Percentiles rank a stretch among this genome's conserved stretches.
Conservation (phyloP, 2,797 vertebrate species). For the Arremon brunneinucha region DNA sequence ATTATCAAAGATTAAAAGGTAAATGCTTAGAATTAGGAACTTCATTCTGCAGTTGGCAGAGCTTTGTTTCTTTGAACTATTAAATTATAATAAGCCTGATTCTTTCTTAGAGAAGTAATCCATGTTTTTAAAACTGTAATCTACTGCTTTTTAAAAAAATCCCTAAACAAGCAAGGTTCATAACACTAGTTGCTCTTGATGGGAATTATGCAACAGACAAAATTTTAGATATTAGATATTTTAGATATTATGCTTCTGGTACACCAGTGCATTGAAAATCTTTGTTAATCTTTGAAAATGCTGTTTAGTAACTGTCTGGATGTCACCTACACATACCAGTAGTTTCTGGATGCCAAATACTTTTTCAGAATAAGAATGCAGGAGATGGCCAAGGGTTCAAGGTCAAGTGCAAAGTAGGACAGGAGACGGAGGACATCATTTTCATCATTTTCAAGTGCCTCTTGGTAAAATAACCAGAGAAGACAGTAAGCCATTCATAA, state of each 20-base stretch:
- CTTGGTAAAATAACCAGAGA: slow-evolving; percentile 68
- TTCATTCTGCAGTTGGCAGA: neutral
- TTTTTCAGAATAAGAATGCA: slow-evolving; percentile 45
- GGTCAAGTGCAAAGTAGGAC: slow-evolving; percentile 63
- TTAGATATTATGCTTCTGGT: neutral
- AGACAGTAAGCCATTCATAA: slow-evolving; percentile 68
- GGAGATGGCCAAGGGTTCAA: slow-evolving; percentile 59
- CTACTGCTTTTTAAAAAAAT: neutral
- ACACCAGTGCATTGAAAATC: neutral
- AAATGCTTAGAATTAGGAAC: neutral
- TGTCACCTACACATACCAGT: neutral
- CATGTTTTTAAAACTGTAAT: neutral
- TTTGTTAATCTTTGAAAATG: neutral
- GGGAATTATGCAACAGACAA: neutral
- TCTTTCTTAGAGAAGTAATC: neutral
- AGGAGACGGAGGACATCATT: slow-evolving; percentile 63
- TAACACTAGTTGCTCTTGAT: neutral
- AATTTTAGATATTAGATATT: neutral
- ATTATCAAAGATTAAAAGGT: neutral
- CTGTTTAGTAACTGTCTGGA: neutral
- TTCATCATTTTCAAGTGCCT: slow-evolving; percentile 64
- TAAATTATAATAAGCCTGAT: neutral
- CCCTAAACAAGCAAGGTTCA: neutral
- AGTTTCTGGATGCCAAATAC: neutral
- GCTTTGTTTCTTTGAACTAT: neutral